Evolutionary conservation across 2,113 vertebrate species (phyloP).

Genomic region (Oxyruncus cristatus): DNA sequence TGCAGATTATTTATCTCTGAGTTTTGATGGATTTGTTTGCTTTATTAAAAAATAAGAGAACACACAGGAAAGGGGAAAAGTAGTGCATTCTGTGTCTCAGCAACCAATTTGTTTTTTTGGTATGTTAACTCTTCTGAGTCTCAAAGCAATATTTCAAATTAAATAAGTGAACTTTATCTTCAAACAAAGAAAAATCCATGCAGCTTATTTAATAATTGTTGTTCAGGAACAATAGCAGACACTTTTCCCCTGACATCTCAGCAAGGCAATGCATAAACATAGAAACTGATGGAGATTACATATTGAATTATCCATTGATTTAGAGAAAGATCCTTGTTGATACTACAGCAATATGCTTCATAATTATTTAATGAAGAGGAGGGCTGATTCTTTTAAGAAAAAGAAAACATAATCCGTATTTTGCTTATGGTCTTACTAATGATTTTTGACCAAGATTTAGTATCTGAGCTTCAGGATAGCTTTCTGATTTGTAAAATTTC

Average conservation of each 20-base stretch:
- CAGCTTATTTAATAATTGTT: not conserved
- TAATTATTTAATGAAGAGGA: not conserved
- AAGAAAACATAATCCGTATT: not conserved
- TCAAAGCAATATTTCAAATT: not conserved
- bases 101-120: not conserved
- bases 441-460: not conserved
- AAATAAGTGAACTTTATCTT: not conserved
- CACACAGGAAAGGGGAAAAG: not conserved
- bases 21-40: not conserved
- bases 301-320: not conserved
- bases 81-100: not conserved
- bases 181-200: not conserved
- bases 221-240: not conserved
- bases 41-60: constrained; percentile 7
- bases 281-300: not conserved
- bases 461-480: not conserved
- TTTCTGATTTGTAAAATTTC: not conserved
- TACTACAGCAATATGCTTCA: not conserved
- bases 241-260: not conserved
- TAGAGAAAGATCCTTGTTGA: not conserved
- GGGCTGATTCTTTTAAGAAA: not conserved
- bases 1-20: not conserved
- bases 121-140: not conserved
- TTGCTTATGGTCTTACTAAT: not conserved
- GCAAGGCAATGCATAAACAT: not conserved